Conservation (phyloP, 2,888 invertebrate genomes). For the Arctia plantaginis region DNA sequence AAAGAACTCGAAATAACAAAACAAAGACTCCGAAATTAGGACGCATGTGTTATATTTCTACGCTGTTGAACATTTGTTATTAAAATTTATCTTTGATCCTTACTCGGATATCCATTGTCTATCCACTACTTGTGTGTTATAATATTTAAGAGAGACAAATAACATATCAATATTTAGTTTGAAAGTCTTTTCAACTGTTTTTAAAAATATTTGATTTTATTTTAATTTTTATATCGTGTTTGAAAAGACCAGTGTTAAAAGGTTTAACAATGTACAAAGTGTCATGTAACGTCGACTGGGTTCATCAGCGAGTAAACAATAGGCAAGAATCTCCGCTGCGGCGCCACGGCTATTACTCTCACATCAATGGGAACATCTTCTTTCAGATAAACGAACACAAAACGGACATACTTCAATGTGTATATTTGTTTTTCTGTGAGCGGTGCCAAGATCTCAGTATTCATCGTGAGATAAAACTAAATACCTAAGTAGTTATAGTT, state of each 20-base stretch:
- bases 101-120: not conserved
- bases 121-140: not conserved
- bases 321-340: conserved; percentile 60
- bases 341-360: conserved; percentile 74
- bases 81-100: not conserved
- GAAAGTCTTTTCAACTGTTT: not conserved
- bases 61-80: conserved; percentile 14
- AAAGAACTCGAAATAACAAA: conserved; percentile 62
- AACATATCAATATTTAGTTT: not conserved
- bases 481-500: conserved; percentile 34
- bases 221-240: conserved; percentile 25
- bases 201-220: not conserved
- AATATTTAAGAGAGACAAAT: not conserved
- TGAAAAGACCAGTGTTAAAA: conserved; percentile 48
- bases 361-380: conserved; percentile 64
- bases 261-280: conserved; percentile 54
- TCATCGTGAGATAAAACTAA: conserved; percentile 52
- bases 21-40: conserved; percentile 65
- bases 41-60: conserved; percentile 46
- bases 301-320: conserved; percentile 63
- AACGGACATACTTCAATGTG: conserved; percentile 62
- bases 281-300: conserved; percentile 42
- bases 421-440: conserved; percentile 58
- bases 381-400: conserved; percentile 66
- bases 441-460: conserved; percentile 59